These are phyloP conservation scores for Plagodis dolabraria DNA, from an alignment of 2,888 invertebrate species.

Conservation along the genomic window DNA sequence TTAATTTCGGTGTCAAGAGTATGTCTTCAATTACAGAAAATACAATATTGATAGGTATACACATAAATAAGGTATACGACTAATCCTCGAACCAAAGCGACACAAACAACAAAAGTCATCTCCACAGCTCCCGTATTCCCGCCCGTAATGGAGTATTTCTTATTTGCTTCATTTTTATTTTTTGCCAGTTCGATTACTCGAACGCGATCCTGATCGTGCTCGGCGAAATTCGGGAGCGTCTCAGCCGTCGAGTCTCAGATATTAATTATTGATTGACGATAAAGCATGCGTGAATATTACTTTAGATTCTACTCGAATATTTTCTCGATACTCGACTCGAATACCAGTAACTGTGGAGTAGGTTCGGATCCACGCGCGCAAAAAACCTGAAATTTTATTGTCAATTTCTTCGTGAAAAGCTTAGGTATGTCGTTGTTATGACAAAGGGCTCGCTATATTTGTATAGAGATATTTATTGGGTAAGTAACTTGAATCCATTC, in stretches of 20 bases:
- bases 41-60: too few species aligned
- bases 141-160: slow-evolving; percentile 83
- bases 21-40: too few species aligned
- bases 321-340: slow-evolving; percentile 36
- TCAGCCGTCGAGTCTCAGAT: slow-evolving; percentile 76
- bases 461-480: not conserved
- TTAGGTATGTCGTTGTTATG: slow-evolving; percentile 19
- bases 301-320: slow-evolving; percentile 54
- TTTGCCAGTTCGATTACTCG: slow-evolving; percentile 83
- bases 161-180: slow-evolving; percentile 84
- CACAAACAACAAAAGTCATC: slow-evolving; percentile 42
- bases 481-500: not conserved
- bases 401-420: slow-evolving; percentile 25
- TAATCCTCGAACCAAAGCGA: too few species aligned
- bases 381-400: slow-evolving; percentile 36
- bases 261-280: slow-evolving; percentile 85
- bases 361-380: slow-evolving; percentile 10
- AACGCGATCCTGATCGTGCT: slow-evolving; percentile 82
- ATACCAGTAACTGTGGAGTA: slow-evolving; percentile 4
- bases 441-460: slow-evolving; percentile 9
- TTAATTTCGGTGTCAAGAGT: too few species aligned
- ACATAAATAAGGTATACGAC: too few species aligned
- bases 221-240: slow-evolving; percentile 84
- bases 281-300: slow-evolving; percentile 76
- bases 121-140: slow-evolving; percentile 58